Evolutionary conservation across 2,113 vertebrate genomes (phyloP), one percentile per base, ranked within the genome.

Genomic region (Prolemur simus): DNA sequence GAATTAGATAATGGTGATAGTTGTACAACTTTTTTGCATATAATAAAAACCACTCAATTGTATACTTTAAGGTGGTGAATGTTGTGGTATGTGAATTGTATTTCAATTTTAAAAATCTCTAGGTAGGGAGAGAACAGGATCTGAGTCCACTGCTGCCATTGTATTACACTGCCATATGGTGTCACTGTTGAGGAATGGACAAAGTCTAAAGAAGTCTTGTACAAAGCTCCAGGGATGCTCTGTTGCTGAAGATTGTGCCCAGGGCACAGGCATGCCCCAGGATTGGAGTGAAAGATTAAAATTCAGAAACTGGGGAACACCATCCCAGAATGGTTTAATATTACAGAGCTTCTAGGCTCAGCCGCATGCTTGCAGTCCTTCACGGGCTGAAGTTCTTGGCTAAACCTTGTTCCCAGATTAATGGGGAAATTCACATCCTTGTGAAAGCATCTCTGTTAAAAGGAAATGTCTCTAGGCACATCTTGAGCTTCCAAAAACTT

Each of bases 371-470:
- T 93, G 14, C 25, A 49, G 15, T 85, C 34, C n/a, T 90, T 96
- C 37, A 87, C 20, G 93, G 92, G 45, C 5, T 11, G 37, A 90
- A 15, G 76, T 74, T 91, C 82, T 91, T 77, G n/a, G 45, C 58
- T 86, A 94, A 69, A 63, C 10, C 8, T 80, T 39, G 47, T 78
- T 93, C 47, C 6, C 52, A 93, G 18, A 81, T 74, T 42, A 91
- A 91, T 11, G 11, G 42, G 45, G 49, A 93, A 88, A 87, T 93
- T 68, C 47, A 91, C 25, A 88, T 52, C 17, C 39, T 87, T 89
- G n/a, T 11, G 17, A 77, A 96, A 94, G 39, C 42, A 68, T 66
- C 49, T 87, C 54, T 66, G 27, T 81, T 88, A 85, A 96, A 88
- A 93, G 60, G 37, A 88, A 94, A 90, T 60, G 73, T 73, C 15